Evolutionary conservation across 2,113 vertebrate genomes (phyloP), one percentile per base, ranked within the genome.

Genomic region (Accipiter virgatus): DNA sequence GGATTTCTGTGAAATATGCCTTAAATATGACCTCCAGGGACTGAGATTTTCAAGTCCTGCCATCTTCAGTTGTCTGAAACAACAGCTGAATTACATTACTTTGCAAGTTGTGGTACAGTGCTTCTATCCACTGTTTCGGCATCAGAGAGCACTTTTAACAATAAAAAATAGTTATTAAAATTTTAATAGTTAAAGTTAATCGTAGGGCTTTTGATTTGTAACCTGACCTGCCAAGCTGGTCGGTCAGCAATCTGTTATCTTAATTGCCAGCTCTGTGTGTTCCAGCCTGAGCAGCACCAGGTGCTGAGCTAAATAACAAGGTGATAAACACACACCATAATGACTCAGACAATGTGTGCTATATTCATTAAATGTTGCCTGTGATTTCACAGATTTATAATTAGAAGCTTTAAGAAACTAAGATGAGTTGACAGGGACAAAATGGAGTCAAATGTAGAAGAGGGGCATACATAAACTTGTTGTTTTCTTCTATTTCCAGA

Each of bases 281-380:
- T 83, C 66, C 70, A 96, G 59, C 43, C 62, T 38, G 58, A 81
- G 79, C 58, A 92, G 86, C 71, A 78, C 55, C 88, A 91, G 94
- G 90, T 95, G 90, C 90, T 92, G 59, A 88, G 58, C 90, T 93
- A 61, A 96, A 84, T 71, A 73, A 77, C 85, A 81, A 25, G 23
- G 82, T 90, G 82, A 91, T 67, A 91, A 95, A 81, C 82, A 86
- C 45, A 55, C 11, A 47, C 13, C 68, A 47, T 16, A 70, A 88
- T 66, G 71, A 78, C 80, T 92, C 87, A 88, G 86, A 61, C 32
- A 63, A 74, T 0, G 4, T 43, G 18, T 36, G 72, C 62, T 92
- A 36, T 56, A 45, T 86, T 82, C 73, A 73, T 91, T 82, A 88
- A 86, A 58, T 32, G 53, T 32, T 94, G 58, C n/a, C 56, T 94